Percentiles rank a stretch among this genome's conserved stretches.
phyloP scores from a whole-genome alignment of 2,888 invertebrate genomes.

The Brachylomia viminalis region DNA sequence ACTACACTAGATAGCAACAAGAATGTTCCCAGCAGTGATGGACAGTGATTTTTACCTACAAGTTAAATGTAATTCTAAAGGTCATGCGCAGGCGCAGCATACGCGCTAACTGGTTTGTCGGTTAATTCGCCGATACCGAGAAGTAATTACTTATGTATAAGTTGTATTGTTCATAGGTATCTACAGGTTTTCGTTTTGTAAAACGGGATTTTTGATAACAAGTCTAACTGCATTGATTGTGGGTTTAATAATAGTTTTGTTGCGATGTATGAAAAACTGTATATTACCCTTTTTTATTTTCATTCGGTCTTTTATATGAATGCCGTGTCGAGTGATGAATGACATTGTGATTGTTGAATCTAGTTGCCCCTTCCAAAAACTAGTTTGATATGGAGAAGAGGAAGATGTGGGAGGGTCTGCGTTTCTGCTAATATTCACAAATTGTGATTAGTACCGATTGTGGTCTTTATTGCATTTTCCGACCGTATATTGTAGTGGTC shows the following conservation, averaged over 20 bases:
- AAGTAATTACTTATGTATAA: constrained; percentile 58
- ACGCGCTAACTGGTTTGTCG: constrained; percentile 50
- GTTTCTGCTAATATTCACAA: too few species aligned
- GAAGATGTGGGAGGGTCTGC: too few species aligned
- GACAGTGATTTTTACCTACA: constrained; percentile 60
- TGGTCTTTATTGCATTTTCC: neutral
- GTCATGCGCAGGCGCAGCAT: constrained; percentile 50
- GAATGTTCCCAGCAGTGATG: constrained; percentile 59
- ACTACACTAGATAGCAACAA: constrained; percentile 26
- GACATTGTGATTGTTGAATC: too few species aligned
- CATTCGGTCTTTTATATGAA: constrained; percentile 18
- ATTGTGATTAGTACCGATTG: too few species aligned
- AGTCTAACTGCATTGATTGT: constrained; percentile 47
- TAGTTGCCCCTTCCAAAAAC: too few species aligned
- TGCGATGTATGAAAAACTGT: neutral
- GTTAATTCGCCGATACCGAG: constrained; percentile 60
- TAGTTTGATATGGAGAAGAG: too few species aligned
- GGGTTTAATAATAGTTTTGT: constrained; percentile 8
- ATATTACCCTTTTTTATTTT: constrained; percentile 19
- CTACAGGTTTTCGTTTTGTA: constrained; percentile 33
- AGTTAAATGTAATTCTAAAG: constrained; percentile 65
- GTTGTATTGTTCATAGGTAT: constrained; percentile 43
- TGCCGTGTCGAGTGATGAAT: neutral
- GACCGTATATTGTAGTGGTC: neutral
- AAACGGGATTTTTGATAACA: constrained; percentile 58